Conservation (phyloP, 1,140 invertebrate species). For the Drosophila sproati region DNA sequence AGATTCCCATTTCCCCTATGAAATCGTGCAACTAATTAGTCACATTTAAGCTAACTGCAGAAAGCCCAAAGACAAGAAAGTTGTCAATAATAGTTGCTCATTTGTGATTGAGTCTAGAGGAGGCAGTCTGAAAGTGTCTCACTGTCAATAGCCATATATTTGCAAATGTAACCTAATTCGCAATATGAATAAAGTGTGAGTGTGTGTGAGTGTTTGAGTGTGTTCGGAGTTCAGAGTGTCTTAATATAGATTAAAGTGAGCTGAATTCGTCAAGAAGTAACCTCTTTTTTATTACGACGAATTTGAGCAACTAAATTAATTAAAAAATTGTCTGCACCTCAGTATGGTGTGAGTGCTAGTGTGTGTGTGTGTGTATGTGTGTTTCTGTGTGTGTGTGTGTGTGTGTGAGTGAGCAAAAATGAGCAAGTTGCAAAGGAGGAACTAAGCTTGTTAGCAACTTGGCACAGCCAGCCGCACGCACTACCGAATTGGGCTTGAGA, state of each 20-base stretch:
- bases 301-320: slow-evolving; percentile 70
- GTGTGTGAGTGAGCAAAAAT: slow-evolving; percentile 18
- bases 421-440: slow-evolving; percentile 62
- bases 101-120: no score
- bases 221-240: background rate
- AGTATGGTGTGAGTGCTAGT: slow-evolving; percentile 18
- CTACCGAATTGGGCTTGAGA: slow-evolving; percentile 22
- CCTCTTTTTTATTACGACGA: slow-evolving; percentile 26
- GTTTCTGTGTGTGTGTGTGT: slow-evolving; percentile 10
- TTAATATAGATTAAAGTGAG: slow-evolving; percentile 16
- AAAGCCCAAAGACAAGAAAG: no score
- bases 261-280: slow-evolving; percentile 28
- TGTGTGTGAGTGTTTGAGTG: background rate
- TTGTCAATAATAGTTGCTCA: no score
- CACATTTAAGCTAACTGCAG: no score
- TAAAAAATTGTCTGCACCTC: slow-evolving; percentile 52
- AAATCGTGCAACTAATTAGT: no score
- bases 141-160: no score
- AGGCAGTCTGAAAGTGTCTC: no score
- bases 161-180: no score
- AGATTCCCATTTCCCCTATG: no score
- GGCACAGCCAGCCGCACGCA: slow-evolving; percentile 63
- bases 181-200: no score
- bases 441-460: slow-evolving; percentile 81
- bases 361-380: slow-evolving; percentile 14